Base-by-base conservation (phyloP, 1,140 invertebrate species). In the Hetaerina americana region DNA sequence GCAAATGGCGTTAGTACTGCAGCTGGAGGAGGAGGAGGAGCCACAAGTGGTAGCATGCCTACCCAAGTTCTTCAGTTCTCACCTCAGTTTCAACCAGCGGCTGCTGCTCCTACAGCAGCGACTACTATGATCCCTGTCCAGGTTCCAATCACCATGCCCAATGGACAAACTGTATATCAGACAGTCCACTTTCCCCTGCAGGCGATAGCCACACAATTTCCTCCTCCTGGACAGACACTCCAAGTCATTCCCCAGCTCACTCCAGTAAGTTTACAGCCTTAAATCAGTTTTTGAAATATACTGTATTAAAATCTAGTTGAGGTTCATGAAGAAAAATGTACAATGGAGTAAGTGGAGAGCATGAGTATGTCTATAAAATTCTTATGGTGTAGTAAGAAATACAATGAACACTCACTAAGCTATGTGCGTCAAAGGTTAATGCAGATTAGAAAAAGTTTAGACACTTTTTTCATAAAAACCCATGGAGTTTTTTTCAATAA, bases 141-240 rank as follows among this genome's bases (percentile, higher is more conserved):
- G 82, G 90, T 96, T 57, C 95, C 95, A 0, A 93, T 97, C 71
- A 91, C 92, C 72, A 89, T 92, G 6, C 88, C 88, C 22, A 92
- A 91, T 80, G 95, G 95, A 0, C 94, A 97, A 80, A 96, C 94
- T 0, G 87, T 96, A 70, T 94, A 94, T 79, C 94, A 97, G 78
- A 96, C 94, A 0, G 89, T 96, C 0, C 94, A 97, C 80, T 89
- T 97, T 76, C 94, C 94, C 0, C 85, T 95, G 25, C 92, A 95
- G 80, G 84, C 90, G 0, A 82, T 92, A 1, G 84, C 87, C 15
- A 81, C 85, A 8, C 83, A 77, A 73, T 78, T 85, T 77, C 87
- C 79, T 75, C 82, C 81, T 69, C 81, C 84, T 83, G 73, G 82
- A 79, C 27, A 80, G 81, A 22, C 85, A 85, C 81, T 86, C 26